phyloP scores from a whole-genome alignment of 2,888 invertebrate genomes.

The Drosophila nigricruria region DNA sequence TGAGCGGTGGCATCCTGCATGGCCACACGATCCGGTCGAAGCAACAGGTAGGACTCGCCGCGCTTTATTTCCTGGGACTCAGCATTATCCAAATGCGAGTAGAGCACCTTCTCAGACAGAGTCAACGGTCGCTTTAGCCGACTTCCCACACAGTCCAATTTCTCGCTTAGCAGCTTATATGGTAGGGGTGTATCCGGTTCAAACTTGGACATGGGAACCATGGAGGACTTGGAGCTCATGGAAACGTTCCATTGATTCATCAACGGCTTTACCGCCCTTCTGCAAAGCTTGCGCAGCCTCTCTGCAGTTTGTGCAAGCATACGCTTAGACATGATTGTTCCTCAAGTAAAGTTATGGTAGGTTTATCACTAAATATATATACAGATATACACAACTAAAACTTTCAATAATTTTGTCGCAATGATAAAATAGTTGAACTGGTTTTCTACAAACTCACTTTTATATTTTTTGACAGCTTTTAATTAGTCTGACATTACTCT shows the following conservation, averaged over 20 bases:
- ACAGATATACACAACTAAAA: slow-evolving; percentile 1
- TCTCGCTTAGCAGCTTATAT: slow-evolving; percentile 92
- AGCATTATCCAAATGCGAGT: slow-evolving; percentile 98
- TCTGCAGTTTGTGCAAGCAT: slow-evolving; percentile 10
- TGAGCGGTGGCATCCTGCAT: slow-evolving; percentile 99
- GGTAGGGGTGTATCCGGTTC: slow-evolving; percentile 90
- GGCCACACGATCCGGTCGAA: slow-evolving; percentile 98
- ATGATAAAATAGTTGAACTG: neutral
- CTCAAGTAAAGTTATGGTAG: neutral
- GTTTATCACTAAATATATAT: neutral
- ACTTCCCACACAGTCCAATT: slow-evolving; percentile 92
- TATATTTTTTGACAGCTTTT: neutral
- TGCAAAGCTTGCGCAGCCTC: slow-evolving; percentile 67
- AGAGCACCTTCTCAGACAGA: slow-evolving; percentile 98
- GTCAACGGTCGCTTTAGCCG: slow-evolving; percentile 96
- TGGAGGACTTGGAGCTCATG: slow-evolving; percentile 89
- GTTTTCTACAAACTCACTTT: neutral
- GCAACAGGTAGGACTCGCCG: slow-evolving; percentile 95
- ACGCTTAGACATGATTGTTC: slow-evolving; percentile 15
- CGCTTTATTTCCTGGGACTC: slow-evolving; percentile 94
- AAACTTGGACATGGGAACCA: slow-evolving; percentile 98
- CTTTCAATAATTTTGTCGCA: slow-evolving; percentile 20
- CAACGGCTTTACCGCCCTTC: slow-evolving; percentile 87
- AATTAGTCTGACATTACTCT: neutral
- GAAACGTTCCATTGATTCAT: slow-evolving; percentile 93